phyloP scores from a whole-genome alignment of 2,797 vertebrate species.

The Notoglanidium macrostoma region DNA sequence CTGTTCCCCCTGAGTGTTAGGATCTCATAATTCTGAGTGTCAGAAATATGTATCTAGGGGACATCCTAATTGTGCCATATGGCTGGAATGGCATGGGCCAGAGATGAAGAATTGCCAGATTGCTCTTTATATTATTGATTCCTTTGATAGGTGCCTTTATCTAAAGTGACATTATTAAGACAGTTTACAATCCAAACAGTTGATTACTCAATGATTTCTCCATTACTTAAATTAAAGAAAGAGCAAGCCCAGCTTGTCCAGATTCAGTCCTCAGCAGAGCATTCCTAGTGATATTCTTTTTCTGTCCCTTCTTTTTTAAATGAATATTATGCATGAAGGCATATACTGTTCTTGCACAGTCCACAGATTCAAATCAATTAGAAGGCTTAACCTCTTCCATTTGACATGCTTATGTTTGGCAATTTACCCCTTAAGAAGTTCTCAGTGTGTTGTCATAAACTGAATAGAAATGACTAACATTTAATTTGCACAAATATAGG shows the following conservation, averaged over 20 bases:
- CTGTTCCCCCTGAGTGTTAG: neutral
- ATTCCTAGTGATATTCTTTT: neutral
- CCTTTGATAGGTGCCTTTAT: neutral
- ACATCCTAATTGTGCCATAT: neutral
- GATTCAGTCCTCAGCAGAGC: neutral
- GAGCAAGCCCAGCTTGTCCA: neutral
- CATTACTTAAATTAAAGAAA: neutral
- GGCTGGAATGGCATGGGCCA: neutral
- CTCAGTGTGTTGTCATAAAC: too few relatives aligned
- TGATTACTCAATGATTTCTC: neutral
- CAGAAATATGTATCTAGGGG: neutral
- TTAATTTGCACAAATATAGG: too few relatives aligned
- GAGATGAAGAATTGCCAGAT: neutral
- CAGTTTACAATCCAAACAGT: neutral
- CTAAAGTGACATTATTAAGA: neutral
- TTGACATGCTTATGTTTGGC: too few relatives aligned
- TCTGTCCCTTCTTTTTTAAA: neutral
- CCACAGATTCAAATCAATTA: neutral
- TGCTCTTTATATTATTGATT: neutral
- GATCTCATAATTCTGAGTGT: neutral
- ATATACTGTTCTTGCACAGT: neutral
- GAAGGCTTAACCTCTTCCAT: too few relatives aligned
- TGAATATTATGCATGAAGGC: neutral
- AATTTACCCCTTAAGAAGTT: too few relatives aligned
- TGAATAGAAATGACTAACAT: too few relatives aligned